Base-by-base conservation (phyloP, 1,140 invertebrate genomes). In the Cepaea nemoralis region DNA sequence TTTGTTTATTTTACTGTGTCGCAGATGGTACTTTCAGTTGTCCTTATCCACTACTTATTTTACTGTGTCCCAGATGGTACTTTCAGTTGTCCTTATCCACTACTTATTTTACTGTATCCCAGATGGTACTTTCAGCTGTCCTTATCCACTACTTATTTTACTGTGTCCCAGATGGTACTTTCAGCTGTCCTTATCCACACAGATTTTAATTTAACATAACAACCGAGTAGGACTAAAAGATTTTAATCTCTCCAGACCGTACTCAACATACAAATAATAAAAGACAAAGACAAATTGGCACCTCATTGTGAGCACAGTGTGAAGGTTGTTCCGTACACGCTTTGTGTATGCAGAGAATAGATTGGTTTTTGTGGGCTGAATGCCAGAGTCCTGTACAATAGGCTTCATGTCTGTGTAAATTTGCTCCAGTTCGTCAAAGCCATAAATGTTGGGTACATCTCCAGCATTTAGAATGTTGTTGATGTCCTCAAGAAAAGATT, bases 281-380 rank as follows among this genome's bases (percentile, higher is more conserved):
- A 14, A 55, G 50, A n/a, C 50, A 55, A 55, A 55, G 50, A 55
- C n/a, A n/a, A 66, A 33, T 14, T 33, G 8, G 24, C 95, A 96
- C 92, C 96, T 97, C 96, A 97, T 97, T 67, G 95, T 96, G 24
- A 97, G 93, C 69, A 96, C 95, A 3, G 97, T 93, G 88, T 97
- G 96, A 6, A 97, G 92, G 91, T 96, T 95, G 79, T 93, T 94
- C 33, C 95, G 91, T 3, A 97, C 95, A 77, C 95, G 93, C 83
- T 94, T 95, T 42, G 96, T 96, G 86, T 96, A 97, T 88, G 93
- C 95, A 66, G 95, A 94, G 89, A 96, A 96, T 0, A 97, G 90
- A 92, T 96, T 96, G 1, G 94, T 94, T 86, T 94, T 95, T 10
- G 95, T 96, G 0, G 95, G 93, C 5, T 93, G 90, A 14, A 95